Evolutionary conservation across 1,140 invertebrate genomes (phyloP).

Genomic region (Drosophila sucinea): DNA sequence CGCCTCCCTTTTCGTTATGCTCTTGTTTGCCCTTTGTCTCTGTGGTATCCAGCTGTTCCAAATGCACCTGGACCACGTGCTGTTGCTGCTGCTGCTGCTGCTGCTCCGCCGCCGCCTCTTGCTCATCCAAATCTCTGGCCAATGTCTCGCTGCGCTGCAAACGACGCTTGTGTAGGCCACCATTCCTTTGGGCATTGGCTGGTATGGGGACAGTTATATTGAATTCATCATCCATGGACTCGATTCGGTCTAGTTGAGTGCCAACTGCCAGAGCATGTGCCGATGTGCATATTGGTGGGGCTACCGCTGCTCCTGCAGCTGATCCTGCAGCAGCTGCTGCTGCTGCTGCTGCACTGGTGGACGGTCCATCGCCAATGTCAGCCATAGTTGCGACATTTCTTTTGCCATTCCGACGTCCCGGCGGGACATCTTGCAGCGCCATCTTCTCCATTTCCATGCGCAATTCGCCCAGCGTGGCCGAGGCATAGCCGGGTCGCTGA

Average conservation of each 20-base stretch:
- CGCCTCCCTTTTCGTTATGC: neutral
- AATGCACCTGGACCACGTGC: constrained; percentile 65
- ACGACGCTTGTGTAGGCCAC: constrained; percentile 45
- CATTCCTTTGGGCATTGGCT: neutral
- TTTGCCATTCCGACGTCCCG: constrained; percentile 44
- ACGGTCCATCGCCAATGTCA: constrained; percentile 44
- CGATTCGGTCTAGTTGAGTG: constrained; percentile 55
- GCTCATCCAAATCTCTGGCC: constrained; percentile 64
- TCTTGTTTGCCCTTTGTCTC: neutral
- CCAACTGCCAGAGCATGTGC: neutral
- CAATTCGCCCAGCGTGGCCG: constrained; percentile 49
- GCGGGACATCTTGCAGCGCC: constrained; percentile 66
- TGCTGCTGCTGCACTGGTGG: constrained; percentile 61
- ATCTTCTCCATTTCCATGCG: constrained; percentile 65
- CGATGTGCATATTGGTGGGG: too few species aligned
- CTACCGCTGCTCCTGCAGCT: neutral
- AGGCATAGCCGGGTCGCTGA: constrained; percentile 38
- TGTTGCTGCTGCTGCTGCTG: constrained; percentile 33
- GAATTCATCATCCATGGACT: constrained; percentile 64
- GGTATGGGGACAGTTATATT: constrained; percentile 59
- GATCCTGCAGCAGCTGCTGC: constrained; percentile 34
- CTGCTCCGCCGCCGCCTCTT: constrained; percentile 25
- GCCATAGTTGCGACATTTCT: constrained; percentile 6
- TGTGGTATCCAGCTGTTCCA: constrained; percentile 26
- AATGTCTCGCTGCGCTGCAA: constrained; percentile 73